Evolutionary conservation across 2,113 vertebrate genomes (phyloP), one percentile per base, ranked within the genome.

Genomic region (Syngnathus floridae): DNA sequence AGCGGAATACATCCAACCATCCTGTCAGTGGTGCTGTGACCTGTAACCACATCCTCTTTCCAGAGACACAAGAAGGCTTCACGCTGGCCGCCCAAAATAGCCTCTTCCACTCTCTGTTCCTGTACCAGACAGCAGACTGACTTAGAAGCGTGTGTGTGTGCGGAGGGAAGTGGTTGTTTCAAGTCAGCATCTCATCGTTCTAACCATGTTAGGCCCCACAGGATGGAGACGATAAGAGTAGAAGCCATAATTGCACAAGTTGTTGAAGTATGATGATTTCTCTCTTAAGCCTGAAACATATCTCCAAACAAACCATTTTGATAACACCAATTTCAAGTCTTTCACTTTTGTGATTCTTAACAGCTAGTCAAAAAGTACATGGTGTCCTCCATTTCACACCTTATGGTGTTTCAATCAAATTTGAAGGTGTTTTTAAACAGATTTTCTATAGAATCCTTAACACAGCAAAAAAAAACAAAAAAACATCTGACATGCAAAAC

Each of bases 31-130:
- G 31, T 66, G 82, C 75, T 62, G 58, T 82, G 84, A 85, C 79
- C 71, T 85, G 84, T 84, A 80, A 85, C 85, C 84, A 88, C 86
- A 88, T 89, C 88, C 88, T 87, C 84, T 88, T 89, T 87, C 82
- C 83, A 81, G 41, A 83, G 74, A 19, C 26, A 5, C 67, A 78
- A 77, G 59, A 73, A 55, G 64, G 51, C 67, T 73, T 72, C 76
- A 67, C 78, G 74, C 81, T 82, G 82, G 83, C 80, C 72, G 58
- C 73, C 84, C 74, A 80, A 89, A 89, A 89, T 87, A 88, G 80
- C 72, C 65, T 64, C 82, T 76, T 82, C 74, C 71, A 84, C 71
- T 84, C 84, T 78, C 74, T 82, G 88, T 85, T 87, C 84, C 85
- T 84, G 78, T 84, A 81, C 54, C 59, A 56, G 71, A 84, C 67